phyloP scores from a whole-genome alignment of 2,797 vertebrate species.

The Hydrolagus colliei region DNA sequence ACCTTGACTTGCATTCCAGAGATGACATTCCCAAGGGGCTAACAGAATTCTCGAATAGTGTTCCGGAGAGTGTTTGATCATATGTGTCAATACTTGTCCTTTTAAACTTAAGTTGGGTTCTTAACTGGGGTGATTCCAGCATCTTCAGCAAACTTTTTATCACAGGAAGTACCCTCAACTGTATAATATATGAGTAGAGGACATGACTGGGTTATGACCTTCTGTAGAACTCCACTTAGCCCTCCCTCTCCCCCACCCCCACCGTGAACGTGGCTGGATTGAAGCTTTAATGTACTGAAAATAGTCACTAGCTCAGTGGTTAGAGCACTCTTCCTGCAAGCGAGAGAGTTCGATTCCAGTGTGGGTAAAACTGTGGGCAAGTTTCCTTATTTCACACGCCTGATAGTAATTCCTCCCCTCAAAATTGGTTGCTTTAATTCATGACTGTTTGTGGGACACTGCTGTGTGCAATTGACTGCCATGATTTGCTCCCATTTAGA shows the following conservation, averaged over 20 bases:
- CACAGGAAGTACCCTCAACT: not conserved
- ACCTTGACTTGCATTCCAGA: not conserved
- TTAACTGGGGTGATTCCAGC: not conserved
- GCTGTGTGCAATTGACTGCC: too few species aligned
- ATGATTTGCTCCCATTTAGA: too few species aligned
- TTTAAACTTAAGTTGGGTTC: not conserved
- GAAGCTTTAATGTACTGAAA: not conserved
- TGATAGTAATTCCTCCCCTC: too few species aligned
- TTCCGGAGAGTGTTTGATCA: slow-evolving; percentile 17
- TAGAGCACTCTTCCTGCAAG: too few species aligned
- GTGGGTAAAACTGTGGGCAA: too few species aligned
- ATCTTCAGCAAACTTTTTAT: not conserved
- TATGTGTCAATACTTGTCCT: slow-evolving; percentile 6
- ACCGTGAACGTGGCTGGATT: not conserved
- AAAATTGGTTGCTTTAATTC: too few species aligned
- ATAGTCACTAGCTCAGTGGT: not conserved
- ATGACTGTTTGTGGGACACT: too few species aligned
- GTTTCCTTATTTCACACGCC: too few species aligned
- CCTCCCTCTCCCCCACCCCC: not conserved
- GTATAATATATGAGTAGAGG: not conserved
- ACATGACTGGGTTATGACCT: not conserved
- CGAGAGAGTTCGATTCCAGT: too few species aligned
- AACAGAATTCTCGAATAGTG: not conserved
- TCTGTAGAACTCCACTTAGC: not conserved
- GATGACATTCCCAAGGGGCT: slow-evolving; percentile 2